Base-by-base conservation (phyloP, 2,888 invertebrate genomes). In the Thysanoteuthis rhombus region DNA sequence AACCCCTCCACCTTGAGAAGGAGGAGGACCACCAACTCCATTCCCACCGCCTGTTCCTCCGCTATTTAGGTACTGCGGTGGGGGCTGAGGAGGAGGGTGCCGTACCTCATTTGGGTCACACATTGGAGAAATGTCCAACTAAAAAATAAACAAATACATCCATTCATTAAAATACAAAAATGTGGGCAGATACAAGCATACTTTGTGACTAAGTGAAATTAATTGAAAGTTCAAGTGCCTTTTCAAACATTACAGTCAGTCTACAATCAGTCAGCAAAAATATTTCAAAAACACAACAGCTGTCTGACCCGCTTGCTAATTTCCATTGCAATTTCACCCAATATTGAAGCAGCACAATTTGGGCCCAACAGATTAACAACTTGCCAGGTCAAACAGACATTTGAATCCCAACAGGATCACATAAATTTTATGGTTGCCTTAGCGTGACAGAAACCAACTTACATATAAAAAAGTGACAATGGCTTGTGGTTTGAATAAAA, bases 61-160 rank as follows among this genome's bases (percentile, higher is more conserved):
- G 19, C 42, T 91, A 39, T 91, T 91, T n/a, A 91, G 39, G 45
- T 91, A 91, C 12, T 40, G 42, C 0, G 90, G 40, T 39, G 91
- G 42, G 19, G 40, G 42, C 8, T 36, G 91, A 42, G 91, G 91
- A n/a, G 42, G 91, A 38, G 91, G 91, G 10, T 91, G 91, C 19
- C 40, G 91, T 42, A 19, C n/a, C 42, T 91, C 91, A 91, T 91
- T 91, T 91, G 91, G 91, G 42, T 91, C 91, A n/a, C n/a, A 42
- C 91, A 91, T 91, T 45, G 45, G 91, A 25, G 42, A 32, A 91
- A 45, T 32, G n/a, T n/a, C 32, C n/a, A 28, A 32, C 32, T 28
- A 42, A 40, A 91, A 91, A 91, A 25, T 12, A 39, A 91, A 91
- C 3, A 28, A 10, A 91, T 28, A 90, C 4, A 91, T 19, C 2